These are phyloP conservation scores for Asbolus verrucosus DNA, from an alignment of 1,140 invertebrate species.

Conservation along the genomic window DNA sequence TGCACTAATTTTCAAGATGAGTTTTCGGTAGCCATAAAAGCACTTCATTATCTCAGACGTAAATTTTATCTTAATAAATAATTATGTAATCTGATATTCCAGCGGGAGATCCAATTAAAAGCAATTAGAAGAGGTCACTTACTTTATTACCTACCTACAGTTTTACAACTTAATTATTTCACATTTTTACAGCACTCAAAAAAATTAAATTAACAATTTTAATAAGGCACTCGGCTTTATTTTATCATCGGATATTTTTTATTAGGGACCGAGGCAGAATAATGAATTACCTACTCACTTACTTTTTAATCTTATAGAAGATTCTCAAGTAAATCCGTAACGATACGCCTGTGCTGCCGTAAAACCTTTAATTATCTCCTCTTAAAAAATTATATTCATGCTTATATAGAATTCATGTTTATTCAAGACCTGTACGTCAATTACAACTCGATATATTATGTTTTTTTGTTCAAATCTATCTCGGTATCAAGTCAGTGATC, in stretches of 20 bases:
- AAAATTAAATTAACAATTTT: slow-evolving; percentile 14
- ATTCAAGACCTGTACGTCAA: not conserved
- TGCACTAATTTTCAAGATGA: slow-evolving; percentile 15
- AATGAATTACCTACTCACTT: slow-evolving; percentile 8
- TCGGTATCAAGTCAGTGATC: slow-evolving; percentile 5
- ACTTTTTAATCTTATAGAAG: slow-evolving; percentile 3
- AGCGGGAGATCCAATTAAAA: slow-evolving; percentile 16
- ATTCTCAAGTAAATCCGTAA: no score
- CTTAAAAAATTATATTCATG: not conserved
- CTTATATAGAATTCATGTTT: slow-evolving; percentile 15
- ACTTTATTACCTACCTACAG: slow-evolving; percentile 14
- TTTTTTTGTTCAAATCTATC: not conserved
- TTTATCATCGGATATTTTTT: slow-evolving; percentile 4
- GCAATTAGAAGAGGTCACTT: slow-evolving; percentile 27
- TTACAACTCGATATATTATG: not conserved
- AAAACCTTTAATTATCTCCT: slow-evolving; percentile 8
- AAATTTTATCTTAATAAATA: slow-evolving; percentile 38
- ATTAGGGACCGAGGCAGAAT: not conserved
- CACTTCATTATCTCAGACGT: slow-evolving; percentile 28
- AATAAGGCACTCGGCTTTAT: slow-evolving; percentile 12
- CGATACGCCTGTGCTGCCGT: no score
- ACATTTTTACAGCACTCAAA: slow-evolving; percentile 9
- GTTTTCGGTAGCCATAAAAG: slow-evolving; percentile 32
- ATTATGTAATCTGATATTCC: slow-evolving; percentile 31
- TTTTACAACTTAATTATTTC: slow-evolving; percentile 33